phyloP scores from a whole-genome alignment of 2,113 vertebrate genomes.

The Fulica atra region DNA sequence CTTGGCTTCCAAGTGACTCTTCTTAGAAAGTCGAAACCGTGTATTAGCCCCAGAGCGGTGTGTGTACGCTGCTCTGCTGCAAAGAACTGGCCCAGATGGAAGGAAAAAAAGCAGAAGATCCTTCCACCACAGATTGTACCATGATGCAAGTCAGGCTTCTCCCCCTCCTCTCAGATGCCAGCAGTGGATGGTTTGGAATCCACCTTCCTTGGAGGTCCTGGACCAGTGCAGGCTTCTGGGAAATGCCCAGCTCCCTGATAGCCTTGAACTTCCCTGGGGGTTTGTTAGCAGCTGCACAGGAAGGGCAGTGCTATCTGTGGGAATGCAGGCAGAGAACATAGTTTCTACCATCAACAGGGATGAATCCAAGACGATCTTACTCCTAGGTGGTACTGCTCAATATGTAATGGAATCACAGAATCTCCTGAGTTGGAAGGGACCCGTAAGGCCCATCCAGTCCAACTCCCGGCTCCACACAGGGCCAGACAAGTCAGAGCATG shows the following conservation, averaged over 20 bases:
- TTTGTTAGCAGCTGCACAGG: not conserved
- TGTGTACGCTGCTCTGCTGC: not conserved
- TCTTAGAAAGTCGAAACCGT: not conserved
- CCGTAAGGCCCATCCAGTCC: too few species aligned
- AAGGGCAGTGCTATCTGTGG: accelerated
- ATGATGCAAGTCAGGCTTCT: not conserved
- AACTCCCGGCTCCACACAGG: too few species aligned
- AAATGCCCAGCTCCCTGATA: not conserved
- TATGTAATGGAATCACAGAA: too few species aligned
- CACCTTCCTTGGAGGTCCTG: not conserved
- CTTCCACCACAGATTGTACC: not conserved
- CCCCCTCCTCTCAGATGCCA: accelerated
- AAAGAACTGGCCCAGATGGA: not conserved
- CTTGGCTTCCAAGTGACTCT: not conserved
- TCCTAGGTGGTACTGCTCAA: not conserved
- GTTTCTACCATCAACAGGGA: not conserved
- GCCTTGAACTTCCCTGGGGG: accelerated
- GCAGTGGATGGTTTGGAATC: not conserved
- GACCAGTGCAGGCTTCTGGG: too few species aligned
- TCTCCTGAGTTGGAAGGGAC: too few species aligned
- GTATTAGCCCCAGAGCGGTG: not conserved
- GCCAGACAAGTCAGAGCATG: too few species aligned
- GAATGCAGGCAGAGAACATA: too few species aligned
- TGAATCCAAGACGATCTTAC: not conserved
- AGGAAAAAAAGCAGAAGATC: not conserved